Evolutionary conservation across 2,797 vertebrate genomes (phyloP), one percentile per base, ranked within the genome.

Genomic region (Oophaga sylvatica): DNA sequence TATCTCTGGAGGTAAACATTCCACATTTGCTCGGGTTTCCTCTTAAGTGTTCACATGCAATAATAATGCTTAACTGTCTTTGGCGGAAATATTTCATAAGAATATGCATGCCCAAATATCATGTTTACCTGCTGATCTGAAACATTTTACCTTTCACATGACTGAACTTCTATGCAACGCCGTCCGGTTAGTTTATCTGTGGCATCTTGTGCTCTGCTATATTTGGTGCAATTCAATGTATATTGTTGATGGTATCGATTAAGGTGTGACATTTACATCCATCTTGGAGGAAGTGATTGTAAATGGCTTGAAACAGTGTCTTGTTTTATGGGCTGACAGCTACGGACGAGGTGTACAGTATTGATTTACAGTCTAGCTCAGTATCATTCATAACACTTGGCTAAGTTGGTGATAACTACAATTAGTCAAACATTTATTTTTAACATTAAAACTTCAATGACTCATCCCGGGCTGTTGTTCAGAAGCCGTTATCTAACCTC

Each of bases 201-300:
- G 35, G 7, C 53, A 60, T 57, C 35, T 70, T 41, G 16, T 56
- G 15, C 35, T 75, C 87, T 22, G 53, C 65, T 68, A 15, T 81
- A 77, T 68, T 83, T 85, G 86, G 80, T 57, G 77, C 65, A 78
- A 81, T 48, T 71, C 87, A 73, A 45, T 75, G 60, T 56, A 65
- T 67, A 84, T 65, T 81, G 88, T 75, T 75, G 80, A 84, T 88
- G 85, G 41, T 89, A 90, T 90, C 87, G 86, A 90, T 90, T 90
- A 48, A 62, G 45, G n/a, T 60, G 45, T 80, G 83, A 84, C 88
- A 89, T 80, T 80, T 85, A 77, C 76, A 90, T 90, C 77, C 88
- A 89, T 90, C 88, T 77, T 60, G 19, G n/a, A 65, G 48, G 68
- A 70, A 90, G 85, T 81, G 76, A 88, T 87, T 85, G 60, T 83